Base-by-base conservation (phyloP, 92 coral and sea anemone species). In the Diadumene lineata region DNA sequence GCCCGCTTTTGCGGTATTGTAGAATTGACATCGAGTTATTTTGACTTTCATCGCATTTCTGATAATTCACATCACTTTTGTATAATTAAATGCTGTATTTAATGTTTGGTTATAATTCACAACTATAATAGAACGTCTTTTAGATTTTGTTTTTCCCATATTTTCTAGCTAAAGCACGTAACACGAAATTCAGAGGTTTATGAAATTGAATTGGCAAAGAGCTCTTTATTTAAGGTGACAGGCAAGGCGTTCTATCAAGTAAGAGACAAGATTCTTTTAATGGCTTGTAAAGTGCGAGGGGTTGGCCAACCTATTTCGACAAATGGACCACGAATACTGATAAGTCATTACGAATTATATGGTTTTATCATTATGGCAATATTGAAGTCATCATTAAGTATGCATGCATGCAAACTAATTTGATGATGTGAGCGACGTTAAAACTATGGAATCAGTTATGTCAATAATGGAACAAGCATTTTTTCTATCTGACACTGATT, bases 241-340 rank as follows among this genome's bases (percentile, higher is more conserved):
- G 66, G 15, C 32, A 72, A 56, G 77, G 56, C 31, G 77, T 72
- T 72, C 53, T 56, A 72, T 72, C 77, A 33, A 33, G 66, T 31
- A 33, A 72, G 77, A 72, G 53, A 72, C 77, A 56, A 31, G 77
- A 10, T 43, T 28, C 32, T 18, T 34, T 72, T 72, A 72, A 72
- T 72, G 77, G 77, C 50, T 56, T 72, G 77, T 72, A 50, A 72
- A 72, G 77, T 72, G 77, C 56, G 11, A 31, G 77, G 77, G 58
- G 77, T 34, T 72, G 77, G 60, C 23, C 22, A 44, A 34, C 56
- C 73, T 32, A 68, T 68, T 68, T 32, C 32, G 33, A 22, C 31
- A 72, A 72, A 72, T 72, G 66, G 77, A 72, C 55, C 77, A 2
- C 23, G 77, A 48, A 57, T 1, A 19, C 32, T 56, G 77, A 72